Evolutionary conservation across 2,113 vertebrate genomes (phyloP).

Genomic region (Cryptomyrus ogoouensis): DNA sequence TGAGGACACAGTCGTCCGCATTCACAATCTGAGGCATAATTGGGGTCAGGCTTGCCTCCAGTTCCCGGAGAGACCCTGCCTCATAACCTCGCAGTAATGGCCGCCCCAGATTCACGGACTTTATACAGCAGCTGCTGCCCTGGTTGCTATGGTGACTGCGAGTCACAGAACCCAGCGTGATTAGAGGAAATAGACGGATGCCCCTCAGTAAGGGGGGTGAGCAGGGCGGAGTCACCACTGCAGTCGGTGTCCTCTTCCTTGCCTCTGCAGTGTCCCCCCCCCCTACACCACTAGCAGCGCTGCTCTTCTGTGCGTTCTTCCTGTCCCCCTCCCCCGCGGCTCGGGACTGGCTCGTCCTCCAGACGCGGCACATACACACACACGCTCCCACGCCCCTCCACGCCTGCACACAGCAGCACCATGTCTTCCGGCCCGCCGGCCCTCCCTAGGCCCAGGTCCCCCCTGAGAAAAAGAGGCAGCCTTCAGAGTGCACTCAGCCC

Average conservation of each 20-base stretch:
- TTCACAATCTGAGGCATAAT: neutral
- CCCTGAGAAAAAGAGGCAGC: constrained; percentile 69
- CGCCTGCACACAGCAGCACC: constrained; percentile 29
- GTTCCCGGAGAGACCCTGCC: neutral
- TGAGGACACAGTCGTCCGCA: neutral
- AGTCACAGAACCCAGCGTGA: neutral
- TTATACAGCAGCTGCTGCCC: neutral
- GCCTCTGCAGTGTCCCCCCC: neutral
- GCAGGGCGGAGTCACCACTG: neutral
- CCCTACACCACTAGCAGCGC: neutral
- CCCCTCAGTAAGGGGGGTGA: neutral
- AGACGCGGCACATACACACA: neutral
- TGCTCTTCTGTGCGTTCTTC: neutral
- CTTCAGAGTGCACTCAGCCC: constrained; percentile 64
- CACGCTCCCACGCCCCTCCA: neutral
- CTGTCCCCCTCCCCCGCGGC: neutral
- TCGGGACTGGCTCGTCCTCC: neutral
- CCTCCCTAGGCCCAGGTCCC: constrained; percentile 58
- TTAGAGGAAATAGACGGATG: neutral
- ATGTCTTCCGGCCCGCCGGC: constrained; percentile 55
- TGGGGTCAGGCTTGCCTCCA: neutral
- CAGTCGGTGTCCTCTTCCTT: neutral
- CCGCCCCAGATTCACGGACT: neutral
- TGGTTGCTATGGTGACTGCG: neutral
- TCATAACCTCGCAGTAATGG: neutral